Conservation (phyloP, 1,140 invertebrate species). For the Lasioglossum baleicum region DNA sequence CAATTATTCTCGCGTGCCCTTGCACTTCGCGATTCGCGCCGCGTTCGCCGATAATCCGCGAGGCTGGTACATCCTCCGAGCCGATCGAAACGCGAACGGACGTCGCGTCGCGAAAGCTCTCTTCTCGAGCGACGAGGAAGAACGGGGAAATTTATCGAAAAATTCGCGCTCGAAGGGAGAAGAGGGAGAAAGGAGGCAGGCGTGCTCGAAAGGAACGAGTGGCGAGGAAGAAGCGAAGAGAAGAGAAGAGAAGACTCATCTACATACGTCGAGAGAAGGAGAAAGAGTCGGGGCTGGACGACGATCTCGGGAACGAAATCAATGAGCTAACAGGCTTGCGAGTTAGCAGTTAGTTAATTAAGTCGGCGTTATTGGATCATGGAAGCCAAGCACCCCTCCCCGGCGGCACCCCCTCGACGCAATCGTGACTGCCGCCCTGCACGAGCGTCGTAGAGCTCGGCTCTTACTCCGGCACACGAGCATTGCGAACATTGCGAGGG, state of each 20-base stretch:
- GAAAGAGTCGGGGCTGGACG: conserved; percentile 28
- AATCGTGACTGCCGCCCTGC: conserved; percentile 34
- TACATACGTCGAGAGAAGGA: neutral
- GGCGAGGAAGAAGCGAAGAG: too few relatives aligned
- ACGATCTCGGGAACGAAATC: conserved; percentile 69
- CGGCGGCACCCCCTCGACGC: conserved; percentile 39
- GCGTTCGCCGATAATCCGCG: too few relatives aligned
- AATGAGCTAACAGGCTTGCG: conserved; percentile 79
- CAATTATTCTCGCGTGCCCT: neutral
- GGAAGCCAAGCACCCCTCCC: conserved; percentile 75
- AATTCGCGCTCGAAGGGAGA: neutral
- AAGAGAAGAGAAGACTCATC: conserved; percentile 4
- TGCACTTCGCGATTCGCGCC: neutral
- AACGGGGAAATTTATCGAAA: too few relatives aligned
- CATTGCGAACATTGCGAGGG: conserved; percentile 68
- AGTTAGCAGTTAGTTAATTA: conserved; percentile 80
- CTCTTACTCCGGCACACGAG: conserved; percentile 40
- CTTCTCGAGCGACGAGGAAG: too few relatives aligned
- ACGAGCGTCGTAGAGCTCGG: conserved; percentile 47
- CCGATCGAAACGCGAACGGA: too few relatives aligned
- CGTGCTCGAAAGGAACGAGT: too few relatives aligned
- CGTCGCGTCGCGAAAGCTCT: too few relatives aligned
- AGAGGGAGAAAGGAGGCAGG: neutral
- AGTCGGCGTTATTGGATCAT: conserved; percentile 79
- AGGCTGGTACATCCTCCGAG: too few relatives aligned